Evolutionary conservation across 2,113 vertebrate species (phyloP).

Genomic region (Sinocyclocheilus rhinocerous): DNA sequence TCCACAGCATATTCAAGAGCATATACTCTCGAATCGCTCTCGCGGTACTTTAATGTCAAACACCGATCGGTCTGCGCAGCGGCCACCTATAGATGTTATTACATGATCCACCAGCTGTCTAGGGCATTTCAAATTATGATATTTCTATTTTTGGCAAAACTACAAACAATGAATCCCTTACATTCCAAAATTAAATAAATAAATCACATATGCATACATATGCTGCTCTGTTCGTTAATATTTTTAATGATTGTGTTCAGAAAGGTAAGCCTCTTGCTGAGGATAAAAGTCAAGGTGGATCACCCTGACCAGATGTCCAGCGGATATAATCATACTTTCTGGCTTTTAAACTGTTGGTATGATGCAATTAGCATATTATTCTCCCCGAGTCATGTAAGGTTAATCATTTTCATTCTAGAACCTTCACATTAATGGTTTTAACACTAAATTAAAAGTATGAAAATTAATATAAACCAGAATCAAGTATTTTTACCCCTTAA

Average conservation of each 20-base stretch:
- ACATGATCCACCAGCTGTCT: background rate
- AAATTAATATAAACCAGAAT: background rate
- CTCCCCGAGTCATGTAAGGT: background rate
- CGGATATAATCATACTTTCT: conserved; percentile 9
- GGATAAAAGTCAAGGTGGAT: conserved; percentile 19
- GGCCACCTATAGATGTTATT: too few relatives aligned
- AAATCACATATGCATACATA: background rate
- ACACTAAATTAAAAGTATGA: background rate
- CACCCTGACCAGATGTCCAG: background rate
- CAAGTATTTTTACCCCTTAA: background rate
- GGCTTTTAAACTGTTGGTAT: background rate
- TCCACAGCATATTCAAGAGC: too few relatives aligned
- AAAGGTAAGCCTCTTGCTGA: conserved; percentile 23
- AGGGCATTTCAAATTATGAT: background rate
- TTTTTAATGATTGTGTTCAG: background rate
- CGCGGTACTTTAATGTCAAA: too few relatives aligned
- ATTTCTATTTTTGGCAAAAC: background rate
- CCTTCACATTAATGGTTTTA: background rate
- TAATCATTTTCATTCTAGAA: background rate
- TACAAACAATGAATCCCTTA: background rate
- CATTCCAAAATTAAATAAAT: background rate
- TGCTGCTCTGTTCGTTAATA: background rate
- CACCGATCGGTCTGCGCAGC: too few relatives aligned
- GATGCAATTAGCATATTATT: background rate
- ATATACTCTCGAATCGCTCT: too few relatives aligned